phyloP scores from a whole-genome alignment of 2,797 vertebrate species.

The Neosilurus mollespiculum region DNA sequence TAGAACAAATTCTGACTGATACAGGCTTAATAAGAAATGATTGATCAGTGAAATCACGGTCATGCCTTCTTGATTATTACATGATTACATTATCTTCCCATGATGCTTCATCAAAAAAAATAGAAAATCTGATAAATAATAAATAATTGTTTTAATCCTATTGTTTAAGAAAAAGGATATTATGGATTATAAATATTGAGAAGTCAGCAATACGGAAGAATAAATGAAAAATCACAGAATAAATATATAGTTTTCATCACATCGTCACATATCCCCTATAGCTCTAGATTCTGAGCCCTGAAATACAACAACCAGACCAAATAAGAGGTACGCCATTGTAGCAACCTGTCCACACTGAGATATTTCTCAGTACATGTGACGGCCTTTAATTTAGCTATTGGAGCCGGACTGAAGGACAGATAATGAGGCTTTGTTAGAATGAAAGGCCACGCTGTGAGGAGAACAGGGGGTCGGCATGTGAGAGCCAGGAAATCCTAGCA shows the following conservation, averaged over 20 bases:
- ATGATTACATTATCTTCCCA: too few relatives aligned
- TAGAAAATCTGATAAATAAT: not conserved
- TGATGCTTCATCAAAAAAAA: not conserved
- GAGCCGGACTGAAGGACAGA: conserved; percentile 68
- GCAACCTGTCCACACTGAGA: conserved; percentile 4
- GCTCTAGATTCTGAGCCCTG: not conserved
- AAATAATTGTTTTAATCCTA: too few relatives aligned
- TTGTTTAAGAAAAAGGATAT: too few relatives aligned
- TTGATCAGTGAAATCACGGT: not conserved
- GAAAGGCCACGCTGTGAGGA: conserved; percentile 60
- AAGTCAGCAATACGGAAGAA: not conserved
- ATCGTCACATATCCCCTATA: not conserved
- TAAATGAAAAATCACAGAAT: not conserved
- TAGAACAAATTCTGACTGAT: not conserved
- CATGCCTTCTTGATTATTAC: not conserved
- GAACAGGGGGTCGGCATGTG: conserved; percentile 54
- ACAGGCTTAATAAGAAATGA: not conserved
- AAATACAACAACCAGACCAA: not conserved
- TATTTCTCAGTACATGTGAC: conserved; percentile 32
- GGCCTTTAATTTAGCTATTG: conserved; percentile 67
- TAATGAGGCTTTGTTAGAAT: conserved; percentile 74
- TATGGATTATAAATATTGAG: not conserved
- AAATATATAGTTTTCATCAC: not conserved
- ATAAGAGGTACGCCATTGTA: not conserved
- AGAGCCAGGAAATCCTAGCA: conserved; percentile 57